Conservation (phyloP, 2,888 invertebrate genomes). For the Allacma fusca region DNA sequence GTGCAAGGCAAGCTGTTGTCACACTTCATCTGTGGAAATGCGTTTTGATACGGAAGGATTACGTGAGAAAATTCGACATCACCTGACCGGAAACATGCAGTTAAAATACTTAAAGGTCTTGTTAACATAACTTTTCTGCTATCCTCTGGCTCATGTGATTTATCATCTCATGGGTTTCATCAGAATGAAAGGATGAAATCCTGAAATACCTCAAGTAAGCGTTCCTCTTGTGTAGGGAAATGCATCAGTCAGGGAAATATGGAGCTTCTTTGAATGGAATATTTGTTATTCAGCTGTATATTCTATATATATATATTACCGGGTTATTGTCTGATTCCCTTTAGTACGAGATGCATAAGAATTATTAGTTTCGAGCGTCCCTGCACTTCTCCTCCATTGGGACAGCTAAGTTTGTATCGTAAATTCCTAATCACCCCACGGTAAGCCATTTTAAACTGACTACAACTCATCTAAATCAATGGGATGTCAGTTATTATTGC, state of each 20-base stretch:
- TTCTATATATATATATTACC: too few species aligned
- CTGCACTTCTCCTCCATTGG: neutral
- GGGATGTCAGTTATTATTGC: slow-evolving; percentile 43
- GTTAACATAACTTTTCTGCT: neutral
- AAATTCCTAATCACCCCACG: slow-evolving; percentile 32
- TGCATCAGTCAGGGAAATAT: neutral
- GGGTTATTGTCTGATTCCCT: neutral
- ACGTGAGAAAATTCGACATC: neutral
- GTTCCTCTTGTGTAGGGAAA: neutral
- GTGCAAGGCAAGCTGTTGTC: too few species aligned
- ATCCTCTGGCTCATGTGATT: neutral
- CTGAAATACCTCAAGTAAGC: neutral
- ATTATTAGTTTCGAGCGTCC: neutral
- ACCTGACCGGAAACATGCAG: neutral
- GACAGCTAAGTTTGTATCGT: slow-evolving; percentile 22
- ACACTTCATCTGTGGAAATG: neutral
- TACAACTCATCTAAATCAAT: slow-evolving; percentile 47
- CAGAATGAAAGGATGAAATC: neutral
- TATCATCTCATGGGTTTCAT: too few species aligned
- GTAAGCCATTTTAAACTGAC: slow-evolving; percentile 10
- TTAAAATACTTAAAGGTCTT: neutral
- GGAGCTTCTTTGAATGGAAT: neutral
- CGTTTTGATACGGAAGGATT: neutral
- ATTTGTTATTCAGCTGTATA: neutral
- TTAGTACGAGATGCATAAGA: neutral